These are phyloP conservation scores for Epizoanthus illoricatus DNA, from an alignment of 92 coral and sea anemone species.

Conservation along the genomic window DNA sequence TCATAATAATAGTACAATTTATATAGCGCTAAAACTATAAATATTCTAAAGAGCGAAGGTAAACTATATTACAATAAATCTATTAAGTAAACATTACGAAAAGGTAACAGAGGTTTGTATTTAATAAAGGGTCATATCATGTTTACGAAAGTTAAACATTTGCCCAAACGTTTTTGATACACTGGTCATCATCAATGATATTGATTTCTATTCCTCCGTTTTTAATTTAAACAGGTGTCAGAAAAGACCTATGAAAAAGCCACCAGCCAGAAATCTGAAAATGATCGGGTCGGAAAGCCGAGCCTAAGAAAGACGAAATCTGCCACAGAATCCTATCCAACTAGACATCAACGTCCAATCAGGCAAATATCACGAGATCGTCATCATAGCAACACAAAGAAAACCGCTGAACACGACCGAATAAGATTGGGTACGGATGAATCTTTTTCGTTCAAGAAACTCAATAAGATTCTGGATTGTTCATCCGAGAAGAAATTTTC, in stretches of 20 bases:
- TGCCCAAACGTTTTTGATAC: too few relatives aligned
- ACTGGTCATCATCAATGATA: too few relatives aligned
- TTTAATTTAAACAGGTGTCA: not conserved
- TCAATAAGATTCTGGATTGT: conserved; percentile 3
- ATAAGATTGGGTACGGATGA: not conserved
- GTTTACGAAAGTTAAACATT: too few relatives aligned
- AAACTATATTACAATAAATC: too few relatives aligned
- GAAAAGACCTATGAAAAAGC: not conserved
- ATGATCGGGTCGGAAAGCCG: not conserved
- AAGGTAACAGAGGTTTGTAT: too few relatives aligned
- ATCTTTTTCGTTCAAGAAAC: not conserved
- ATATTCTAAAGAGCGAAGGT: too few relatives aligned
- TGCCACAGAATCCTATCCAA: not conserved
- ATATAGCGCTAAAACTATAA: too few relatives aligned
- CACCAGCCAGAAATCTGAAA: not conserved
- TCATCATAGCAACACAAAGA: not conserved
- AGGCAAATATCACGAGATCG: not conserved
- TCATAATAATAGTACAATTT: too few relatives aligned
- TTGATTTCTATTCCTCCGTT: not conserved
- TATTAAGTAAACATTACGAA: too few relatives aligned
- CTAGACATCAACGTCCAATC: not conserved
- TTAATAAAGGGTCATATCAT: too few relatives aligned
- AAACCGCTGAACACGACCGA: not conserved
- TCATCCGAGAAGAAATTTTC: not conserved
- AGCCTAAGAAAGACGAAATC: not conserved